Conservation (phyloP, 2,113 vertebrate species). For the Ammodramus savannarum region DNA sequence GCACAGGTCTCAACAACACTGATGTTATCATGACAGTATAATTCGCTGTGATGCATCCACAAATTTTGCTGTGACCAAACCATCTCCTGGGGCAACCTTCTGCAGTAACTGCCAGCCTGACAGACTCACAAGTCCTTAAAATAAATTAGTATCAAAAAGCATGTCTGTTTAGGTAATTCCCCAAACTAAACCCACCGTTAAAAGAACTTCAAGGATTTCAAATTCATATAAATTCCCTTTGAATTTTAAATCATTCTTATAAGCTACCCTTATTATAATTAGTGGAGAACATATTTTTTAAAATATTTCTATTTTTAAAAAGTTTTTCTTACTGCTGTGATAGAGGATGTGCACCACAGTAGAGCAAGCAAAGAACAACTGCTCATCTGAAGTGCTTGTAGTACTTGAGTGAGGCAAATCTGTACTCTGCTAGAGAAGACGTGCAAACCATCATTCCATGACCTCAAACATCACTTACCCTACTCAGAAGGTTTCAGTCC, state of each 20-base stretch:
- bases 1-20: neutral
- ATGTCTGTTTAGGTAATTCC: neutral
- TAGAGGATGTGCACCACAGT: neutral
- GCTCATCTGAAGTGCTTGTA: neutral
- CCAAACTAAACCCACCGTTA: neutral
- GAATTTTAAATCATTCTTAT: neutral
- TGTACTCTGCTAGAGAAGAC: neutral
- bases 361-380: neutral
- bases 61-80: neutral
- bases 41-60: neutral
- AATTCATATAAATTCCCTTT: neutral
- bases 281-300: neutral
- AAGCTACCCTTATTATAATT: neutral
- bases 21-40: neutral
- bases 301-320: neutral
- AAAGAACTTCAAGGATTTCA: neutral
- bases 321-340: neutral
- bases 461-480: neutral
- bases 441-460: rapidly evolving
- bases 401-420: neutral
- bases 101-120: neutral
- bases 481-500: neutral
- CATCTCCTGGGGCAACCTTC: neutral
- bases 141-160: neutral
- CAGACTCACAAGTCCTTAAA: neutral